Evolutionary conservation across 2,797 vertebrate species (phyloP).

Genomic region (Channa striata): DNA sequence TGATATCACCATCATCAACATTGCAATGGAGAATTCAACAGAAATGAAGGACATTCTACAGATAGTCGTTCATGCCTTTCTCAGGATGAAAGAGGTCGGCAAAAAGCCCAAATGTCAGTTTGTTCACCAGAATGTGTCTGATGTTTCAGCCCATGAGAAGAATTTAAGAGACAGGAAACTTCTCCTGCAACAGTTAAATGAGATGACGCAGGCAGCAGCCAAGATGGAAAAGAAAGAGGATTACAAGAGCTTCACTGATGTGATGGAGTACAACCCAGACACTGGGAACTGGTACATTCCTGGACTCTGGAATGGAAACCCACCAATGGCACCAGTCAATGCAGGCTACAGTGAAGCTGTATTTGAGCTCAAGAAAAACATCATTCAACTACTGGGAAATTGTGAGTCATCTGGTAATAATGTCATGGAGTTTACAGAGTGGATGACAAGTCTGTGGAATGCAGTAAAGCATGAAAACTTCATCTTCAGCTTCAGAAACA

Average conservation of each 20-base stretch:
- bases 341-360: conserved; percentile 84
- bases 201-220: conserved; percentile 76
- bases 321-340: conserved; percentile 88
- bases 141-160: conserved; percentile 79
- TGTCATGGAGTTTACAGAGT: conserved; percentile 77
- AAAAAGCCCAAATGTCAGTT: conserved; percentile 79
- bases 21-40: conserved; percentile 80
- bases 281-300: conserved; percentile 86
- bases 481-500: conserved; percentile 84
- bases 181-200: conserved; percentile 74
- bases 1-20: conserved; percentile 80
- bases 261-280: conserved; percentile 78
- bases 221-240: conserved; percentile 76
- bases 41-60: conserved; percentile 82
- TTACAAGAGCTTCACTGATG: conserved; percentile 74
- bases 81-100: conserved; percentile 79
- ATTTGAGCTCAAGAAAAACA: conserved; percentile 82
- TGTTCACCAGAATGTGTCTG: conserved; percentile 82
- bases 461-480: conserved; percentile 80
- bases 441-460: conserved; percentile 82
- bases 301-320: conserved; percentile 86
- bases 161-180: conserved; percentile 75
- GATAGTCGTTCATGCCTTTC: conserved; percentile 79
- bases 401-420: conserved; percentile 54
- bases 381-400: conserved; percentile 74